Evolutionary conservation across 2,797 vertebrate species (phyloP).

Genomic region (Neopelma chrysocephalum): DNA sequence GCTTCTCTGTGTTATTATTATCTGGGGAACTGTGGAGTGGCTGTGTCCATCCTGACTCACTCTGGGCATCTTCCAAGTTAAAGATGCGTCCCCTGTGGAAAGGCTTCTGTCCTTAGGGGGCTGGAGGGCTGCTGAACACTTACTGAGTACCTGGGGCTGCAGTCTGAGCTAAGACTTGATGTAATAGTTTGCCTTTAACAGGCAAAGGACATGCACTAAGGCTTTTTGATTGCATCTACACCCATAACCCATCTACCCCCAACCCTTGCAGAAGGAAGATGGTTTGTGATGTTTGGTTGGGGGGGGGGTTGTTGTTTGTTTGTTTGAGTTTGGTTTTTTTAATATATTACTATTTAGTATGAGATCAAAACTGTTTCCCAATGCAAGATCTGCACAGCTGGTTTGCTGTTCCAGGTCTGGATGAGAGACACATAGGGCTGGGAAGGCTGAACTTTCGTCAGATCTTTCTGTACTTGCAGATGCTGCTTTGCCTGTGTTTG

Average conservation of each 20-base stretch:
- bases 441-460: accelerated
- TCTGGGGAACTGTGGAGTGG: not conserved
- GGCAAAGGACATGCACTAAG: not conserved
- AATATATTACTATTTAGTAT: not conserved
- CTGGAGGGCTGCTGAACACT: not conserved
- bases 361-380: not conserved
- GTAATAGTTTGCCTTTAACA: not conserved
- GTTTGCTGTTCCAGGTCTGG: not conserved
- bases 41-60: not conserved
- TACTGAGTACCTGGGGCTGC: not conserved
- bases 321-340: not conserved
- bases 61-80: not conserved
- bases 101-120: not conserved
- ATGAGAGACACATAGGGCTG: accelerated
- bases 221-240: not conserved
- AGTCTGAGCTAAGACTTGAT: not conserved
- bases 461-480: not conserved
- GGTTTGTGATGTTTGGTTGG: not conserved
- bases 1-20: not conserved
- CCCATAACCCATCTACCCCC: not conserved
- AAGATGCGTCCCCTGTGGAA: not conserved
- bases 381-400: no score
- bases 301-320: not conserved
- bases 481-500: not conserved
- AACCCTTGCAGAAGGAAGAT: accelerated